A percentile compares a stretch with the other conserved stretches of the same genome.
These are phyloP conservation scores for Sesamia nonagrioides DNA, from an alignment of 1,140 invertebrate species.

Conservation along the genomic window DNA sequence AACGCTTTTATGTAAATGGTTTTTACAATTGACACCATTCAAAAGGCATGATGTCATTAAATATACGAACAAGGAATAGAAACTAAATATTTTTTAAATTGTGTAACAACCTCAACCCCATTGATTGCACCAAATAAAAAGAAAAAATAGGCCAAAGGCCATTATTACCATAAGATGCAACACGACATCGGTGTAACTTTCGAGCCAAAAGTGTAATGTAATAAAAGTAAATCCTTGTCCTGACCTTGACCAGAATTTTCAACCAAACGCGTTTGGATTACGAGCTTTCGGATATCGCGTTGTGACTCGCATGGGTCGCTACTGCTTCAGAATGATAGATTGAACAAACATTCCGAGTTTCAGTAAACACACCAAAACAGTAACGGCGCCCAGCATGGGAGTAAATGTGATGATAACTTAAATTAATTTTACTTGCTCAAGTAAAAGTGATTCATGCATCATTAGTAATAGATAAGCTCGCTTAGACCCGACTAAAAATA, in stretches of 20 bases:
- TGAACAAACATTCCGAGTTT: neutral
- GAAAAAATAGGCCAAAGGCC: slow-evolving; percentile 4
- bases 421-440: neutral
- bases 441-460: slow-evolving; percentile 1
- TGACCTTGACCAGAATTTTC: slow-evolving; percentile 44
- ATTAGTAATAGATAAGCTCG: neutral
- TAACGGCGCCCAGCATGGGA: slow-evolving; percentile 29
- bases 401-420: neutral
- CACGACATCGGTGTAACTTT: slow-evolving; percentile 26
- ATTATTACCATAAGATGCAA: slow-evolving; percentile 8
- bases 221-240: slow-evolving; percentile 43
- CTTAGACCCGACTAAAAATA: slow-evolving; percentile 13
- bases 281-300: slow-evolving; percentile 21
- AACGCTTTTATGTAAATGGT: neutral
- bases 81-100: neutral
- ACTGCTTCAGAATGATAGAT: slow-evolving; percentile 5
- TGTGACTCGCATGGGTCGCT: slow-evolving; percentile 17
- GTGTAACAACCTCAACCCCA: neutral
- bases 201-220: slow-evolving; percentile 25
- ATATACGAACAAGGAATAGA: neutral
- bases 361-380: slow-evolving; percentile 6
- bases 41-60: neutral
- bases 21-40: no score
- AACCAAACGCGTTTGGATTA: slow-evolving; percentile 19
- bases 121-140: neutral